A percentile compares a stretch with the other conserved stretches of the same genome.
These are phyloP conservation scores for Dryobota labecula DNA, from an alignment of 2,888 invertebrate genomes.

Conservation along the genomic window DNA sequence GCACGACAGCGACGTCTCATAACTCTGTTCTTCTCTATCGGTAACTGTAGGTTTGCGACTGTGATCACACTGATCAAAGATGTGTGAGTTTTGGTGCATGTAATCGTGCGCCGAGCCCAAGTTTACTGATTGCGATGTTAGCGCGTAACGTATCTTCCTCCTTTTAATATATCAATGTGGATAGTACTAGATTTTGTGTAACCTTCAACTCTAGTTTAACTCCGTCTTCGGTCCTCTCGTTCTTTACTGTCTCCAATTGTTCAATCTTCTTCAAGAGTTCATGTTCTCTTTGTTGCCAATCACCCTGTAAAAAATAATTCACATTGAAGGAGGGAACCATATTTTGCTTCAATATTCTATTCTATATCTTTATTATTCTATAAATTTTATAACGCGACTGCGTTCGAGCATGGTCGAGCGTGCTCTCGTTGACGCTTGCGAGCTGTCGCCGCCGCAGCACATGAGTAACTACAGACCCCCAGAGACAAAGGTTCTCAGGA, in stretches of 20 bases:
- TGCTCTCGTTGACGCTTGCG: background rate
- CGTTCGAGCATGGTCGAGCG: background rate
- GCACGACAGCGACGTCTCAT: no score
- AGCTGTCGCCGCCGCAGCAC: background rate
- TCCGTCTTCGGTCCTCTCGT: conserved; percentile 79
- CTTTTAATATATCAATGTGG: no score
- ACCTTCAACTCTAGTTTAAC: conserved; percentile 84
- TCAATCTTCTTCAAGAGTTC: conserved; percentile 85
- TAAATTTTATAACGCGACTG: background rate
- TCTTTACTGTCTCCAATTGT: conserved; percentile 81
- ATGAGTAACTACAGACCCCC: background rate
- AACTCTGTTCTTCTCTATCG: no score
- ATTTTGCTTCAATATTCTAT: background rate
- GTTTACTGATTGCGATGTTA: no score
- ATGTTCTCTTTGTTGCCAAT: conserved; percentile 84
- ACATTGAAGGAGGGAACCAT: background rate
- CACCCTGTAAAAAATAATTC: conserved; percentile 68
- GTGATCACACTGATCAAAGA: no score
- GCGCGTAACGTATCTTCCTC: no score
- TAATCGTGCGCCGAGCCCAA: no score
- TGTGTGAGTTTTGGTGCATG: no score
- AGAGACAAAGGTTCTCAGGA: background rate
- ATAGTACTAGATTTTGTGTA: conserved; percentile 17
- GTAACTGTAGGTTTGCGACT: no score
- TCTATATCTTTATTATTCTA: background rate